A percentile compares a stretch with the other conserved stretches of the same genome.
Evolutionary conservation across 1,140 invertebrate genomes (phyloP).

Genomic region (Leptoteleia sp.): DNA sequence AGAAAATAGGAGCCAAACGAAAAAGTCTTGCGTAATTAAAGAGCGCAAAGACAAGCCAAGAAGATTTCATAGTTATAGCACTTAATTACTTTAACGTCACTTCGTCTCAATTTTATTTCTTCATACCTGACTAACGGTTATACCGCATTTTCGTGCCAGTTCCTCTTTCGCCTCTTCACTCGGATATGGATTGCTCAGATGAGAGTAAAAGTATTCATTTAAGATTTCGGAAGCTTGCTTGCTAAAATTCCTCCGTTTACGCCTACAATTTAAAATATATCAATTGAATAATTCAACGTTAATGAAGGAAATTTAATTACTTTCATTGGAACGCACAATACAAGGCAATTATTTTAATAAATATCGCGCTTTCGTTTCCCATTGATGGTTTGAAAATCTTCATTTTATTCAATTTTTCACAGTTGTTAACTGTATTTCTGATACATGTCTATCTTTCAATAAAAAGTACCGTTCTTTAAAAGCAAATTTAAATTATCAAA

Average conservation of each 20-base stretch:
- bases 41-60: constrained; percentile 7
- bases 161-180: constrained; percentile 99
- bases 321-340: constrained; percentile 22
- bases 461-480: no score
- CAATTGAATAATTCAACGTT: constrained; percentile 41
- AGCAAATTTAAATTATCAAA: no score
- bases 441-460: no score
- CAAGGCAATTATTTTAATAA: constrained; percentile 39
- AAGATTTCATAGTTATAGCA: constrained; percentile 24
- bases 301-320: constrained; percentile 38
- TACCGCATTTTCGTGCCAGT: constrained; percentile 99
- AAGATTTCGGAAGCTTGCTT: constrained; percentile 99
- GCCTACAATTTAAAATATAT: constrained; percentile 83
- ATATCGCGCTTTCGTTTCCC: not conserved
- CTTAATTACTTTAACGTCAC: constrained; percentile 28
- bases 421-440: no score
- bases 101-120: constrained; percentile 56
- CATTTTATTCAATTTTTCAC: no score
- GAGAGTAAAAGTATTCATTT: constrained; percentile 99
- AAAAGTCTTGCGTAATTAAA: constrained; percentile 27
- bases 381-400: not conserved
- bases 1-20: constrained; percentile 1
- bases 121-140: constrained; percentile 95
- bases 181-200: constrained; percentile 99
- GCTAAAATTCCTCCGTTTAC: constrained; percentile 99